Base-by-base conservation (phyloP, 1,140 invertebrate genomes). In the Mylabris phalerata region DNA sequence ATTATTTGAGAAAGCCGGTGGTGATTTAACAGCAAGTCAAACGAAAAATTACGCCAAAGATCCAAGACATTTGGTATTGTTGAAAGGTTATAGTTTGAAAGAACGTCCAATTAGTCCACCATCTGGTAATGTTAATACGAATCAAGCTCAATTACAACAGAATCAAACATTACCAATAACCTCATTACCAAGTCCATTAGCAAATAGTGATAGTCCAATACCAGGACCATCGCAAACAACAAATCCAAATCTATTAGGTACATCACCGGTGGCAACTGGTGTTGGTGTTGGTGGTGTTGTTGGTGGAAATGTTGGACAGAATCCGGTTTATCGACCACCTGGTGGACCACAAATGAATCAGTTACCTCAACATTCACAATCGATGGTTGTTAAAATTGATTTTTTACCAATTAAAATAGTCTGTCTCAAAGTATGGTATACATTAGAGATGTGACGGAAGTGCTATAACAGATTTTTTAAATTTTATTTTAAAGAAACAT, bases 41-140 rank as follows among this genome's bases (percentile, higher is more conserved):
- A 89, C 84, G 3, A 93, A 95, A 72, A 94, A 94, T 69, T 97
- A 93, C 73, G 89, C 92, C 0, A 91, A 93, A 76, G 92, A 94
- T 74, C 83, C 86, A 0, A 75, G 90, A 10, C 90, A 94, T 76
- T 77, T 95, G 50, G 87, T 94, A 5, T 75, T 94, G 6, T 73
- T 94, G 0, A 88, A 85, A 73, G 88, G 87, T 13, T 90, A 65
- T 76, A 88, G 86, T 67, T 73, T 91, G n/a, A 90, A 91, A 69
- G 90, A 92, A 70, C 77, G 88, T 40, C 86, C 89, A 1, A 79
- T 89, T 0, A 91, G 87, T 73, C 89, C 89, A 3, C 80, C 79
- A 27, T 79, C 79, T 59, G 68, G 78, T 59, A 62, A 67, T 4
- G 69, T 68, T 4, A 75, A 50, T 26, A 62, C 72, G 4, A 71